Base-by-base conservation (phyloP, 2,113 vertebrate species). In the Mellivora capensis region DNA sequence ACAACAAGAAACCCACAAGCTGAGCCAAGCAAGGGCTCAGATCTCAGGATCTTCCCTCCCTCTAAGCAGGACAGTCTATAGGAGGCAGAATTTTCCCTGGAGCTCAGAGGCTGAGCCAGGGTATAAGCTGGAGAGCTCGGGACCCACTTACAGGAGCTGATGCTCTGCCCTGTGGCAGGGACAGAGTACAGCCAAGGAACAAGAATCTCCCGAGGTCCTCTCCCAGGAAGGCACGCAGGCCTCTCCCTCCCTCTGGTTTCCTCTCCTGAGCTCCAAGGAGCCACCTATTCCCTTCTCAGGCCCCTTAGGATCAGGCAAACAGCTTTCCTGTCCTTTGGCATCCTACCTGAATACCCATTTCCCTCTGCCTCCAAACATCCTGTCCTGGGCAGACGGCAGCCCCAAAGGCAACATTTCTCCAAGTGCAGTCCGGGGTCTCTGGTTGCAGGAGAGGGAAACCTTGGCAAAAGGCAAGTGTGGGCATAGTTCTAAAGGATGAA, bases 1-100 rank as follows among this genome's bases (percentile, higher is more conserved):
- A 44, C 71, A 71, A n/a, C 25, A 54, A 57, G 97, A 91, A 69
- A 47, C 14, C 37, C 90, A 67, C 10, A 23, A 25, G n/a, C 83
- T 59, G 54, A 85, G 39, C 71, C 49, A n/a, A 27, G 29, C 13
- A 6, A 69, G 81, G n/a, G 49, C 47, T 52, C 15, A 2, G 7
- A 25, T 31, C 44, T 74, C 87, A 27, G 71, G 10, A 21, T 9
- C 82, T 57, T 81, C 5, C 39, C 7, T 88, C 71, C 21, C 44
- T 64, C 52, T 11, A 34, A 20, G 29, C 34, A 37, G 61, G 67
- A 92, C 27, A 18, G 27, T 10, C 49, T 9, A 8, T 8, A n/a
- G 59, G 54, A 39, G 61, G 37, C 74, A 44, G 57, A 76, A 49
- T 29, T 25, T 83, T 37, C 47, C 11, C 8, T 0, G 11, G 12